Evolutionary conservation across 2,797 vertebrate genomes (phyloP), one percentile per base, ranked within the genome.

Genomic region (Botia almorhae): DNA sequence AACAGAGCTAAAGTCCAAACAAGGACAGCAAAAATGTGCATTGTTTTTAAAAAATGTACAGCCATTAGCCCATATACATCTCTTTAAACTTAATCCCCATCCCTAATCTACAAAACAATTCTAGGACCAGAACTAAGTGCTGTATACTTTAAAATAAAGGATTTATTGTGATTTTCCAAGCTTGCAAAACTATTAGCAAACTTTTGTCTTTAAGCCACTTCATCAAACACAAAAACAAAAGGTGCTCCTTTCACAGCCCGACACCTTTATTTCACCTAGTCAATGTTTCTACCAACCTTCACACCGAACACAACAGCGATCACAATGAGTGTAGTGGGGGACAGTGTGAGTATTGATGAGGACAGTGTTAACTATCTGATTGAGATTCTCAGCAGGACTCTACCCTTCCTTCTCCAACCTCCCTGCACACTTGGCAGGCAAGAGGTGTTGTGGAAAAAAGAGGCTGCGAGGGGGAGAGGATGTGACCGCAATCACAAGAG

Each of bases 401-500:
- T 89, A 78, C 70, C 89, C 87, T 87, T 89, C 81, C 72, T 88
- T 87, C 87, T 89, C 88, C 86, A 88, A 89, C 87, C 88, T 91
- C 87, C 87, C 89, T 89, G 86, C 80, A 84, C 90, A 90, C 87
- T 92, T 93, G 91, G 92, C 91, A 93, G 87, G 85, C 88, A 82
- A 85, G 89, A 87, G 88, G 87, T 86, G 88, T 91, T 77, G 88
- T 82, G 82, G 87, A 76, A 74, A 81, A 26, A 10, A n/a, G 64
- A 76, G 63, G 82, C n/a, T 61, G 50, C 89, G 88, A 88, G 87
- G 87, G 89, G 90, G 87, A 87, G 69, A 73, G 84, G 90, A 93
- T 92, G 92, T 92, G 91, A 93, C 91, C 91, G 89, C 89, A 92
- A 92, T 93, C 89, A 89, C 87, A 93, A 93, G 89, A 90, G 88